Conservation (phyloP, 2,797 vertebrate species). For the Sebastes diploproa region DNA sequence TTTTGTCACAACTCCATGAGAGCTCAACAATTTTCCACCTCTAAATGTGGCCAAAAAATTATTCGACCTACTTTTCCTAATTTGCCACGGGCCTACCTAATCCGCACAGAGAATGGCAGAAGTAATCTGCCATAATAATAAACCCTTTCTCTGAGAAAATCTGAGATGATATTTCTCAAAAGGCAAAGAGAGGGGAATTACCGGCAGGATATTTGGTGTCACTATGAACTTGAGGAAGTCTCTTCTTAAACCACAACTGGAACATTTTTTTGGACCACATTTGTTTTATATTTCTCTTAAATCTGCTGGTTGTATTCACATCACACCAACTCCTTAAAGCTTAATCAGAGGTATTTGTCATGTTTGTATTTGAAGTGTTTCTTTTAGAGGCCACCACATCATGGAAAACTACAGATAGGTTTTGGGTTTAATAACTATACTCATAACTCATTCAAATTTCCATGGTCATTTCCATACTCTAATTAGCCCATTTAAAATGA, state of each 20-base stretch:
- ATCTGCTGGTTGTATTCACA: background rate
- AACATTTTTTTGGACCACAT: background rate
- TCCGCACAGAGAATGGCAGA: conserved; percentile 29
- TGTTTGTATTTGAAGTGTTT: background rate
- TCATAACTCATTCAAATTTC: background rate
- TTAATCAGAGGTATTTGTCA: background rate
- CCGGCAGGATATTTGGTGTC: conserved; percentile 17
- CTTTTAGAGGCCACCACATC: background rate
- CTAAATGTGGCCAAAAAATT: conserved; percentile 5
- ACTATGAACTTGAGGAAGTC: background rate
- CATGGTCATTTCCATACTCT: background rate
- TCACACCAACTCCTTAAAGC: background rate
- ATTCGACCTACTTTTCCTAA: conserved; percentile 49
- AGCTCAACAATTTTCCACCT: background rate
- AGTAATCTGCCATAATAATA: conserved; percentile 59
- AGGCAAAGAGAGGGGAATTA: conserved; percentile 37
- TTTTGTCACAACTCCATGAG: background rate
- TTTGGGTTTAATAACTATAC: background rate
- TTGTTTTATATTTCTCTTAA: background rate
- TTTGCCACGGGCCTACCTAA: conserved; percentile 45
- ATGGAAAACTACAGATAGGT: background rate
- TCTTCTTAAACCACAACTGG: background rate
- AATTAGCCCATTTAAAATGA: background rate
- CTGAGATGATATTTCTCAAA: conserved; percentile 47
- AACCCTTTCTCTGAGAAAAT: conserved; percentile 45